Conservation (phyloP, 2,888 invertebrate genomes). For the Gerris lacustris region DNA sequence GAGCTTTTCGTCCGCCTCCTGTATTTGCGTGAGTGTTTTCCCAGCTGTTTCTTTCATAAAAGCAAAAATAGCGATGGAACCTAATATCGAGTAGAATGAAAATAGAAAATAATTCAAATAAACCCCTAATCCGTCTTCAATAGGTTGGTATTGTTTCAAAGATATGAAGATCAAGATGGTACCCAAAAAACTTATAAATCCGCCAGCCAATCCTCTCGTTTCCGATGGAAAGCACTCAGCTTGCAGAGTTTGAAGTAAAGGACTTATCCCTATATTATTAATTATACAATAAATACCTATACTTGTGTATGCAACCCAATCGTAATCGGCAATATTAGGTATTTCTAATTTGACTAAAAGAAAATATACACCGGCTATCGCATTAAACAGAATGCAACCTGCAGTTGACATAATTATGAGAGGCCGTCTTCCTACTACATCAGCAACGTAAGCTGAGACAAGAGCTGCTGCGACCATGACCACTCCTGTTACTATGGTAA, state of each 20-base stretch:
- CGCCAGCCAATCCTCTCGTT: slow-evolving; percentile 24
- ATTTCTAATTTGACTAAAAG: not conserved
- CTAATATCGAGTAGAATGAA: slow-evolving; percentile 18
- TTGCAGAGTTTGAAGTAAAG: slow-evolving; percentile 24
- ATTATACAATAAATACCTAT: slow-evolving; percentile 21
- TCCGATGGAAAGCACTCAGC: slow-evolving; percentile 25
- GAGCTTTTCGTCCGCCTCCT: slow-evolving; percentile 32
- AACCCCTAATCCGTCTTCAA: slow-evolving; percentile 18
- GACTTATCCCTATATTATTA: slow-evolving; percentile 22
- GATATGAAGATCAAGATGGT: slow-evolving; percentile 19
- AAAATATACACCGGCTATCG: not conserved
- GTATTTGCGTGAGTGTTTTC: slow-evolving; percentile 54
- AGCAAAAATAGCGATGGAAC: slow-evolving; percentile 18
- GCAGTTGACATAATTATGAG: slow-evolving; percentile 24
- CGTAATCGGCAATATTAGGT: not conserved
- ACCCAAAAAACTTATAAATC: slow-evolving; percentile 19
- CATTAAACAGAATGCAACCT: slow-evolving; percentile 22
- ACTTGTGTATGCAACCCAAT: slow-evolving; percentile 21
- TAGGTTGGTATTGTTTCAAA: slow-evolving; percentile 18
- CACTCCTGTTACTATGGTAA: slow-evolving; percentile 25
- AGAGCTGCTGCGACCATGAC: slow-evolving; percentile 21
- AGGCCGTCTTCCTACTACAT: slow-evolving; percentile 25
- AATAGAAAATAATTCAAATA: slow-evolving; percentile 20
- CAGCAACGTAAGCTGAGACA: slow-evolving; percentile 23
- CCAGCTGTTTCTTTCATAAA: slow-evolving; percentile 52